Evolutionary conservation across 1,140 invertebrate species (phyloP), one percentile per base, ranked within the genome.

Genomic region (Drosophila serrata): DNA sequence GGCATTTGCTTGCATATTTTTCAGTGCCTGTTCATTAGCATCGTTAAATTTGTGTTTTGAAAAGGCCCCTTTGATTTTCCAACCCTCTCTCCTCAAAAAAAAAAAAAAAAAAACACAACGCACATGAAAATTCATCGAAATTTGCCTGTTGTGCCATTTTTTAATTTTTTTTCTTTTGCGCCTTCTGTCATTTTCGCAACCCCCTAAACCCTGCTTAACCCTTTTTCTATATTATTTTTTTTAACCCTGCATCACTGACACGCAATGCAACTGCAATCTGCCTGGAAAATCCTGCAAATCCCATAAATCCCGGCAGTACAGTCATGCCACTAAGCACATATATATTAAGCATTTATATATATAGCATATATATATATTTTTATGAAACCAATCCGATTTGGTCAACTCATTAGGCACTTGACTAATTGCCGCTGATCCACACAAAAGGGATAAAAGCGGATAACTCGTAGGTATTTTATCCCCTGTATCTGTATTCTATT

Each of bases 331-430:
- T 9, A 22, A 15, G 19, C 7, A 22, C 17, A 15, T 13, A 13
- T 8, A 3, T 3, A 27, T n/a, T 11, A 29, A 6, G 31, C 3
- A n/a, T 40, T 7, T 39, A 39, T n/a, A 40, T 39, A 39, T 12
- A 43, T 40, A 40, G 7, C 1, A 29, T 6, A n/a, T 24, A 15
- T 49, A 17, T 31, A 13, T 48, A 29, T 49, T 29, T 49, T 31
- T 48, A 11, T 1, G 6, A 48, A 22, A n/a, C 19, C 33, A 56
- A 56, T 56, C 53, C 81, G 84, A 88, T 85, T 82, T 80, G 39
- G 58, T 61, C 86, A 90, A 90, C 79, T 90, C 86, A 90, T 90
- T 91, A 90, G 85, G 67, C 86, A 90, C 86, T 90, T 90, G 86
- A 90, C 86, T 90, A 90, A 90, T 90, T 90, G 86, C 67, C 74